These are phyloP conservation scores for Ylistrum balloti DNA, from an alignment of 1,140 invertebrate genomes.

Conservation along the genomic window DNA sequence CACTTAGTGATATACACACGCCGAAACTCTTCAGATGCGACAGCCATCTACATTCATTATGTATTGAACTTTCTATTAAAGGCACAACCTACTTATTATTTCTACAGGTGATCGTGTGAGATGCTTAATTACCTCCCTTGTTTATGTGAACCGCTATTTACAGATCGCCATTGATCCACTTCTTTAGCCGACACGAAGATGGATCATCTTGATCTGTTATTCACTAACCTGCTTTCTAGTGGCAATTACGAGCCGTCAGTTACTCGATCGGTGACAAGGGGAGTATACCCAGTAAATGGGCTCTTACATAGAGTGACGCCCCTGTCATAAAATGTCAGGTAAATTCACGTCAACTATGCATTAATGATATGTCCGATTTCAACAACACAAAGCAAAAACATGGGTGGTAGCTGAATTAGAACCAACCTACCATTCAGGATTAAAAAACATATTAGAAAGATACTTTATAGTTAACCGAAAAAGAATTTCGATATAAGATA, in stretches of 20 bases:
- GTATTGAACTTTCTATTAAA: not conserved
- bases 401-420: not conserved
- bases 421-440: not conserved
- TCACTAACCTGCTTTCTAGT: not conserved
- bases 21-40: not conserved
- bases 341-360: slow-evolving; percentile 18
- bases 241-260: not conserved
- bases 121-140: slow-evolving; percentile 1
- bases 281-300: not conserved
- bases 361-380: not conserved
- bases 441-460: not conserved
- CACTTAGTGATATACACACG: not conserved
- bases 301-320: not conserved
- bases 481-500: not conserved
- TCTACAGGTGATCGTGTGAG: slow-evolving; percentile 15
- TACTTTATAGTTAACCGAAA: not conserved
- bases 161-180: not conserved
- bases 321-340: not conserved
- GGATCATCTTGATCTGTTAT: slow-evolving; percentile 15
- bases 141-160: not conserved
- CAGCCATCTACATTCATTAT: not conserved
- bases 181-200: not conserved
- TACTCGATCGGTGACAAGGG: not conserved
- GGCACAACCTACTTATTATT: not conserved
- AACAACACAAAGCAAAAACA: not conserved